Evolutionary conservation across 2,797 vertebrate genomes (phyloP).

Genomic region (Kryptolebias ocellatus): DNA sequence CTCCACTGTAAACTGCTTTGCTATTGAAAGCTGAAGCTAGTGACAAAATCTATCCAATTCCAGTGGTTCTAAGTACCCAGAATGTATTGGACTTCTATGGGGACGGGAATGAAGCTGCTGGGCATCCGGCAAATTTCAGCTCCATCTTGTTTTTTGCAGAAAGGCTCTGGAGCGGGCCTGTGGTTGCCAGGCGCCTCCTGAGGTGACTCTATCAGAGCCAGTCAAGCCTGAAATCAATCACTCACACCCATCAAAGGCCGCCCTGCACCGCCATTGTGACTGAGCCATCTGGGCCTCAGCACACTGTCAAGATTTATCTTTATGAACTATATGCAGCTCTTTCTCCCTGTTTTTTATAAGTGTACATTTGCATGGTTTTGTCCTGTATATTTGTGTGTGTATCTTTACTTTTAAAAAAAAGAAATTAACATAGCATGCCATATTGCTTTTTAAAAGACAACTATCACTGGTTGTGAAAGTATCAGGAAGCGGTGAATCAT

Average conservation of each 20-base stretch:
- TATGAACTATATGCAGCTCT: conserved; percentile 67
- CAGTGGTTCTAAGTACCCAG: conserved; percentile 71
- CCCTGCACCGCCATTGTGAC: conserved; percentile 83
- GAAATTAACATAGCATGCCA: conserved; percentile 12
- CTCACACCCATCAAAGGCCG: conserved; percentile 88
- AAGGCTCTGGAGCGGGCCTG: conserved; percentile 80
- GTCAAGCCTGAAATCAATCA: conserved; percentile 90
- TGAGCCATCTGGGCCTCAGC: conserved; percentile 85
- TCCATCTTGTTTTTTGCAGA: conserved; percentile 79
- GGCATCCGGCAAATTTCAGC: conserved; percentile 76
- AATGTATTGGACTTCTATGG: conserved; percentile 81
- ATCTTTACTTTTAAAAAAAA: conserved; percentile 12
- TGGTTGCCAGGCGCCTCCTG: conserved; percentile 85
- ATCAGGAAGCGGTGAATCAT: conserved; percentile 41
- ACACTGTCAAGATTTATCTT: conserved; percentile 79
- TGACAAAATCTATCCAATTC: conserved; percentile 78
- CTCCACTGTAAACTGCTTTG: conserved; percentile 72
- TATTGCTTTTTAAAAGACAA: background rate
- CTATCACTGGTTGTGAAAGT: conserved; percentile 28
- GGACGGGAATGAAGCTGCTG: conserved; percentile 74
- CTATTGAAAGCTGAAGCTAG: conserved; percentile 72
- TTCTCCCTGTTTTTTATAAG: conserved; percentile 25
- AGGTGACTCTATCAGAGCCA: conserved; percentile 88
- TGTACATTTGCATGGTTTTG: conserved; percentile 15
- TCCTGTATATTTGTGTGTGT: conserved; percentile 7